Base-by-base conservation (phyloP, 1,140 invertebrate genomes). In the Venustaconcha ellipsiformis region DNA sequence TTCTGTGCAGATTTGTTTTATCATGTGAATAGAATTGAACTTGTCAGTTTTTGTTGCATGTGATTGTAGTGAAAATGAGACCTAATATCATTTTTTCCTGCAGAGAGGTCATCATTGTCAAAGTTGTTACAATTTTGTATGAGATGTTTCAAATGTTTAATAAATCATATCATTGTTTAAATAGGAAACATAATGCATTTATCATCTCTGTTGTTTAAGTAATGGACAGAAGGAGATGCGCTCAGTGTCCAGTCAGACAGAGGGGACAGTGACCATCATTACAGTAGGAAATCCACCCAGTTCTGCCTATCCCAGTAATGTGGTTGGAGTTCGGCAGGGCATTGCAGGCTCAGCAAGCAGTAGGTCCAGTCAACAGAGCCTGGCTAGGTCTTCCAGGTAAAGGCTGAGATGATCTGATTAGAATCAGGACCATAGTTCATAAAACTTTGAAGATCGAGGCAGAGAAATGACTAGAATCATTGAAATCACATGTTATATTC, bases 191-290 rank as follows among this genome's bases (percentile, higher is more conserved):
- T n/a, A 56, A 18, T 18, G 15, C 37, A 56, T 18, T n/a, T 30
- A n/a, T n/a, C n/a, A 30, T 37, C 18, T 37, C 70, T 63, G 23
- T 11, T 30, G 23, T 66, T 70, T 18, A 57, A 82, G 75, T 65
- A 59, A 65, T 58, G 74, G 78, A 48, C 78, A 84, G 57, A 87
- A 86, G 58, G 84, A 87, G 70, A 83, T 83, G 68, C 79, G 80
- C 62, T 86, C 86, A 14, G 82, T 85, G 30, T 87, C 86, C 15
- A 88, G 87, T 78, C 88, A 89, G 73, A 89, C 88, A 57, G 88
- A 89, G 68, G 87, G 87, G 20, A 85, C 83, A 5, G 87, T 89
- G 15, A 89, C 87, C 1, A 81, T 89, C n/a, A 89, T 89, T 63
- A 87, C 86, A 12, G 85, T 89, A 1, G 88, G 88, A 14, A 88